Conservation (phyloP, 2,888 invertebrate species). For the Arctia plantaginis region DNA sequence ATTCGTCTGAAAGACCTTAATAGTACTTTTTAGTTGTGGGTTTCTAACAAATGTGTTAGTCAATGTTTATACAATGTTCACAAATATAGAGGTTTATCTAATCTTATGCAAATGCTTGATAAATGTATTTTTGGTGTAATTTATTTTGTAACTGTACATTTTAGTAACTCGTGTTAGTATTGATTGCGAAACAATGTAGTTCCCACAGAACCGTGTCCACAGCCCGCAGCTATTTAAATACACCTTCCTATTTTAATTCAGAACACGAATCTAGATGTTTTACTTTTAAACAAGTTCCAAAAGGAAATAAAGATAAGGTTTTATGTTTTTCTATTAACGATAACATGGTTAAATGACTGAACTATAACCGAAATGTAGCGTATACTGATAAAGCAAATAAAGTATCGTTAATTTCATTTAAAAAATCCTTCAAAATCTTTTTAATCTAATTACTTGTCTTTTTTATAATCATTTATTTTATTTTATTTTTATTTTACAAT, state of each 20-base stretch:
- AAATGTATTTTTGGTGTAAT: constrained; percentile 39
- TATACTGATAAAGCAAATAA: not conserved
- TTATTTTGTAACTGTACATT: constrained; percentile 42
- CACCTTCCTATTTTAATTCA: constrained; percentile 70
- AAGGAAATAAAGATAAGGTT: constrained; percentile 33
- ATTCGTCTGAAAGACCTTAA: not conserved
- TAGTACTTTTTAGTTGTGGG: not conserved
- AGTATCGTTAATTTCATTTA: not conserved
- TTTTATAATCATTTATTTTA: too few relatives aligned
- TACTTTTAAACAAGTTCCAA: constrained; percentile 53
- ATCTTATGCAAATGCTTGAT: constrained; percentile 36
- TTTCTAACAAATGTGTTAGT: not conserved
- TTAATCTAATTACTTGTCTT: too few relatives aligned
- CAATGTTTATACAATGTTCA: not conserved
- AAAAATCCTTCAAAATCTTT: too few relatives aligned
- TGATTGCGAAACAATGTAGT: constrained; percentile 65
- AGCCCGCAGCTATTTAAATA: constrained; percentile 56
- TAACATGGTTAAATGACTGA: not conserved
- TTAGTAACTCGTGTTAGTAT: constrained; percentile 52
- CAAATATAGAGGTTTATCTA: not conserved
- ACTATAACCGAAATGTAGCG: not conserved
- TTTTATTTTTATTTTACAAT: too few relatives aligned
- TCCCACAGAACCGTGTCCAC: constrained; percentile 36
- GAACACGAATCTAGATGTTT: constrained; percentile 66
- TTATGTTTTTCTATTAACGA: not conserved